Evolutionary conservation across 1,140 invertebrate species (phyloP).

Genomic region (Aphis craccivora): DNA sequence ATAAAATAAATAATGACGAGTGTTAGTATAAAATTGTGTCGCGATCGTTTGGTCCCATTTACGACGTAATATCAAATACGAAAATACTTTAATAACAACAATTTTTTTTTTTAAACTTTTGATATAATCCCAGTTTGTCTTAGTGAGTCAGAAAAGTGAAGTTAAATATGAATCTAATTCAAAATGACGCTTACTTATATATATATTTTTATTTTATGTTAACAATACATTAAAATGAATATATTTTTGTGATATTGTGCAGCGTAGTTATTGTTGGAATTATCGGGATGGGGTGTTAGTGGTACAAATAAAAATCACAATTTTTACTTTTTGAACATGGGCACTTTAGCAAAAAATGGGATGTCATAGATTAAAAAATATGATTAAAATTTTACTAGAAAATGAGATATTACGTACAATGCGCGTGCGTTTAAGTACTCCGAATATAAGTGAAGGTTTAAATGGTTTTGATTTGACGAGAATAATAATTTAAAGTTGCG

Average conservation of each 20-base stretch:
- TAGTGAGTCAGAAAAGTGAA: not conserved
- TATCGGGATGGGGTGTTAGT: not conserved
- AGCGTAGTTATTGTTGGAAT: not conserved
- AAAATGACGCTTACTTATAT: not conserved
- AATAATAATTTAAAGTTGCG: not conserved
- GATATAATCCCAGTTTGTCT: not conserved
- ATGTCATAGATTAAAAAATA: not conserved
- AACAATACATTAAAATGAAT: not conserved
- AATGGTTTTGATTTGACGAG: not conserved
- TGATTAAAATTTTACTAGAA: not conserved
- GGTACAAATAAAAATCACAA: not conserved
- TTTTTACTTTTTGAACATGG: not conserved
- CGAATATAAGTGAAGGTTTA: not conserved
- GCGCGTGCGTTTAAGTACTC: not conserved
- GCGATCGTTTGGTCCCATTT: not conserved
- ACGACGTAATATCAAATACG: not conserved
- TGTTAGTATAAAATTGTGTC: too few species aligned
- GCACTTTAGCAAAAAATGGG: too few species aligned
- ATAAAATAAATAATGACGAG: not conserved
- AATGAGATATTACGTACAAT: not conserved
- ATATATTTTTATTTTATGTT: not conserved
- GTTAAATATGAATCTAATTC: not conserved
- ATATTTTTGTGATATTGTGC: not conserved
- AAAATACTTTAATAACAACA: not conserved
- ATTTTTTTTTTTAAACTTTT: too few species aligned